Conservation (phyloP, 2,113 vertebrate genomes). For the Periophthalmus modestus region DNA sequence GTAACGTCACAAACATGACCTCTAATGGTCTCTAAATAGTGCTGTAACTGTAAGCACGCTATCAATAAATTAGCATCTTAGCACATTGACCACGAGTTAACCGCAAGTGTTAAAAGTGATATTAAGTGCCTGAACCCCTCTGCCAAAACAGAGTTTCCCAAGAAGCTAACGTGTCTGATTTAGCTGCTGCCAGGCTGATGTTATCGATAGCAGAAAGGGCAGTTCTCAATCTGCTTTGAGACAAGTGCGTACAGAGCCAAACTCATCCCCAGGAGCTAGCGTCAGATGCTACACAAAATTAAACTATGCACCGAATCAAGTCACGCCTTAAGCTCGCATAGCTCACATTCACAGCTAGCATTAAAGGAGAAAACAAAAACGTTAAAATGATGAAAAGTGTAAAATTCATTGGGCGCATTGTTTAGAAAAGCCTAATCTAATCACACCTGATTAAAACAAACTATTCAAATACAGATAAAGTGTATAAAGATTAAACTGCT, state of each 20-base stretch:
- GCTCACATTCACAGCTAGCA: neutral
- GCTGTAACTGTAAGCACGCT: neutral
- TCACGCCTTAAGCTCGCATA: neutral
- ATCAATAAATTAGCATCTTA: neutral
- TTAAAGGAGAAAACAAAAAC: neutral
- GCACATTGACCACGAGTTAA: neutral
- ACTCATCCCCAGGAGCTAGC: neutral
- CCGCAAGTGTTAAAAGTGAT: neutral
- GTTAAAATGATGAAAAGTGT: neutral
- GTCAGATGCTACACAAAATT: conserved; percentile 14
- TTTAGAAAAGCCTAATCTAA: neutral
- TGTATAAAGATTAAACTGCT: neutral
- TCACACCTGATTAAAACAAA: neutral
- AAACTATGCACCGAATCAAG: conserved; percentile 1
- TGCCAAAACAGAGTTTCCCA: neutral
- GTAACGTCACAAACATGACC: too few relatives aligned
- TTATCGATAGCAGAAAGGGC: conserved; percentile 1
- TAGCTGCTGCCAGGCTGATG: neutral
- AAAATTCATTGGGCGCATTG: neutral
- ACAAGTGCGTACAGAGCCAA: neutral
- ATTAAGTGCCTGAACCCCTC: neutral
- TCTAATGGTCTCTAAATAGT: too few relatives aligned
- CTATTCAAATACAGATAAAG: neutral
- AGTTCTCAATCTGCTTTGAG: neutral
- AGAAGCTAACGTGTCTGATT: conserved; percentile 4